These are phyloP conservation scores for Ypsolopha sequella DNA, from an alignment of 2,888 invertebrate genomes.

Conservation along the genomic window DNA sequence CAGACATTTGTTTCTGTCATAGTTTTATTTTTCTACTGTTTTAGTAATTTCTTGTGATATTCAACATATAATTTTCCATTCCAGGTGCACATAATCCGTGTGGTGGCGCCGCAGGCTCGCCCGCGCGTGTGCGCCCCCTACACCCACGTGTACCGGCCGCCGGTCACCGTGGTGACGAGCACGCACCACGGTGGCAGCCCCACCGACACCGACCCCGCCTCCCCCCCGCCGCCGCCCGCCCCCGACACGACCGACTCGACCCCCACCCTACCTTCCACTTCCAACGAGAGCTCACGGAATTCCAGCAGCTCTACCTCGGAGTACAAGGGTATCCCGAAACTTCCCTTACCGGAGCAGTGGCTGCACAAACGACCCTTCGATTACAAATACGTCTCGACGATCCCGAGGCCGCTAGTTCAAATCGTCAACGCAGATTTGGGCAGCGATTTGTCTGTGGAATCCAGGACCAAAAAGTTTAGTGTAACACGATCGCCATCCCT, in stretches of 20 bases:
- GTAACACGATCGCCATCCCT: conserved; percentile 60
- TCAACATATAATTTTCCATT: conserved; percentile 9
- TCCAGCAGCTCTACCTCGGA: conserved; percentile 11
- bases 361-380: conserved; percentile 39
- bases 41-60: too few species aligned
- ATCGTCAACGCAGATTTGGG: conserved; percentile 36
- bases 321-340: conserved; percentile 36
- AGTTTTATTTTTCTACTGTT: too few species aligned
- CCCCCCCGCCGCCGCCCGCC: conserved; percentile 15
- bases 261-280: conserved; percentile 18
- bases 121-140: conserved; percentile 15
- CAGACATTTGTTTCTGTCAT: too few species aligned
- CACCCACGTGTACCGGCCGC: conserved; percentile 11
- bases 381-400: conserved; percentile 43
- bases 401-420: conserved; percentile 51
- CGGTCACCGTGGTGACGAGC: conserved; percentile 19
- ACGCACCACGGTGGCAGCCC: conserved; percentile 17
- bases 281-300: conserved; percentile 8
- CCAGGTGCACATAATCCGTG: conserved; percentile 53
- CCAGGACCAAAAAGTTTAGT: conserved; percentile 50
- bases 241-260: conserved; percentile 19
- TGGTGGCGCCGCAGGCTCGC: conserved; percentile 16
- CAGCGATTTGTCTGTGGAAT: conserved; percentile 32
- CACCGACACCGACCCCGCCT: conserved; percentile 18
- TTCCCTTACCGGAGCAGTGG: conserved; percentile 60